Evolutionary conservation across 2,888 invertebrate genomes (phyloP).

Genomic region (Xestia rhomboidea): DNA sequence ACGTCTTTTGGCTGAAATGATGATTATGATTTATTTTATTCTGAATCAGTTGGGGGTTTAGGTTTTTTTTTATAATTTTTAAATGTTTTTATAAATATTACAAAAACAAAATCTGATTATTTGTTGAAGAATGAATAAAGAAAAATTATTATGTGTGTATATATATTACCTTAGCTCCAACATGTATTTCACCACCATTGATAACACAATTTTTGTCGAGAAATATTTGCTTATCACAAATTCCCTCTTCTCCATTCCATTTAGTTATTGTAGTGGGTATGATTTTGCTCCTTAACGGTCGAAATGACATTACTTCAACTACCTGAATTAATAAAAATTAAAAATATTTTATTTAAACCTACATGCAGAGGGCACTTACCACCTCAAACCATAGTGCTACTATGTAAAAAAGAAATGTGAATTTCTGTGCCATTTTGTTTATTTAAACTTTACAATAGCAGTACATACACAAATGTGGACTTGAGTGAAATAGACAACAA

Average conservation of each 20-base stretch:
- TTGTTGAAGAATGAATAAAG: constrained; percentile 5
- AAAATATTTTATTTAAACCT: not conserved
- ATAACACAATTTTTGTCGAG: constrained; percentile 91
- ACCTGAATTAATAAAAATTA: constrained; percentile 76
- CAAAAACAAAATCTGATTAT: not conserved
- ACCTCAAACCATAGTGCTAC: not conserved
- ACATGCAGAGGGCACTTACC: not conserved
- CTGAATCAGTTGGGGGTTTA: too few relatives aligned
- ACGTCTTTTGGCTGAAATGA: too few relatives aligned
- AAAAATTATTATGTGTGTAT: not conserved
- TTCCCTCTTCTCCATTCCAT: constrained; percentile 86
- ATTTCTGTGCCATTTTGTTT: not conserved
- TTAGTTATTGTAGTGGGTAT: constrained; percentile 87
- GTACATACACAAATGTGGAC: too few relatives aligned
- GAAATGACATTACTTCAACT: constrained; percentile 91
- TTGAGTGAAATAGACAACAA: too few relatives aligned
- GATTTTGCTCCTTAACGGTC: constrained; percentile 91
- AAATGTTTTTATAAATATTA: not conserved
- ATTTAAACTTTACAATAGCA: too few relatives aligned
- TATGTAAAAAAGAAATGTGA: not conserved
- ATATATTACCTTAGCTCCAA: constrained; percentile 91
- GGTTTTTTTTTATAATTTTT: not conserved
- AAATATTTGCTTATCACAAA: constrained; percentile 91
- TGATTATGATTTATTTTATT: too few relatives aligned
- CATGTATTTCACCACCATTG: constrained; percentile 87